Base-by-base conservation (phyloP, 1,140 invertebrate genomes). In the Aphelenchoides avenae region DNA sequence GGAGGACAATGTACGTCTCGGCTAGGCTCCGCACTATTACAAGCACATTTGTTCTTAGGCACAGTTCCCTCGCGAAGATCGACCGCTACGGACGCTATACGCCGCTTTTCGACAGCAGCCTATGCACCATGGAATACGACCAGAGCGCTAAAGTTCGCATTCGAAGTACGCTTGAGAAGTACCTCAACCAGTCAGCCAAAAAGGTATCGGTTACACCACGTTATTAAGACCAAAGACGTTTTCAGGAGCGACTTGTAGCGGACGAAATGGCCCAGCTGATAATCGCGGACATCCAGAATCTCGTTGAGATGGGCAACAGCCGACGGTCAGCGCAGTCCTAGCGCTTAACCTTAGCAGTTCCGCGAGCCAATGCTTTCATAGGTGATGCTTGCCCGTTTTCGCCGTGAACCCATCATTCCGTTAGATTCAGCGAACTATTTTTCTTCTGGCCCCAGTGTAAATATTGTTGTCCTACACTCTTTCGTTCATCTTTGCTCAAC, bases 231-330 rank as follows among this genome's bases (percentile, higher is more conserved):
- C 11, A 44, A 11, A 11, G 11, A 44, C 42, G 39, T 44, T 51
- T 51, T 48, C 4, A 51, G 48, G 48, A 51, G 51, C 40, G 15
- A 18, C 15, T 48, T 22, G 48, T 24, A 5, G 48, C 48, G 20
- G 48, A 51, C 22, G 48, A 51, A 50, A 34, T 50, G 15, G 48
- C 48, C 30, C 31, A 51, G 30, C 48, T 51, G 3, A 51, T 51
- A 18, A 51, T 51, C 5, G 24, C 20, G 15, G 48, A 51, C 26
- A 42, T 51, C 5, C 48, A 42, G 43, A 46, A 46, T n/a, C n/a
- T n/a, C n/a, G n/a, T n/a, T n/a, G n/a, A n/a, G n/a, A n/a, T n/a
- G n/a, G n/a, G n/a, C n/a, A n/a, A n/a, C n/a, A n/a, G n/a, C n/a
- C n/a, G n/a, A n/a, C n/a, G n/a, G n/a, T n/a, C n/a, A n/a, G n/a